Evolutionary conservation across 64 coral and sea anemone species (phyloP).

Genomic region (Porites lutea): DNA sequence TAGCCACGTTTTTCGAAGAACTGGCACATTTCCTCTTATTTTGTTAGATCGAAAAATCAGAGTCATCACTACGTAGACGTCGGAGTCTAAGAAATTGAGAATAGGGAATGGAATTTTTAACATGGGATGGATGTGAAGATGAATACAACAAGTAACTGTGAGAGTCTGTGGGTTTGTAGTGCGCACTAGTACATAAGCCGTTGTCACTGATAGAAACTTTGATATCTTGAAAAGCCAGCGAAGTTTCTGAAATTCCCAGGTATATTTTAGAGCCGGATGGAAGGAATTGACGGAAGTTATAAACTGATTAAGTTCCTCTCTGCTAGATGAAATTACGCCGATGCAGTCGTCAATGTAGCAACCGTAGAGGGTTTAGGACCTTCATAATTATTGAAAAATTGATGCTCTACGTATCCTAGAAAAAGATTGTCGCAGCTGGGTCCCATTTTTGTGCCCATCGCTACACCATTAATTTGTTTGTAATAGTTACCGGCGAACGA

Average conservation of each 20-base stretch:
- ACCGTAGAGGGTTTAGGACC: neutral
- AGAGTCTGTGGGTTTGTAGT: slow-evolving; percentile 44
- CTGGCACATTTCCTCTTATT: slow-evolving; percentile 24
- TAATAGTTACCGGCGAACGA: too few relatives aligned
- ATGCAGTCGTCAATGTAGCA: slow-evolving; percentile 3
- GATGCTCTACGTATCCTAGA: neutral
- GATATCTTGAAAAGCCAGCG: slow-evolving; percentile 20
- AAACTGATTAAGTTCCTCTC: neutral
- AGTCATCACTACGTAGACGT: slow-evolving; percentile 8
- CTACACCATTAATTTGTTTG: too few relatives aligned
- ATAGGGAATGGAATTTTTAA: too few relatives aligned
- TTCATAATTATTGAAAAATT: neutral
- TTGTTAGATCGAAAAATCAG: slow-evolving; percentile 20
- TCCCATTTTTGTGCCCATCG: neutral
- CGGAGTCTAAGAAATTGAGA: slow-evolving; percentile 35
- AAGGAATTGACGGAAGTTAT: slow-evolving; percentile 28
- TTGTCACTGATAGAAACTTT: slow-evolving; percentile 20
- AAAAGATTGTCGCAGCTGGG: neutral
- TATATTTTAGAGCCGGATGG: slow-evolving; percentile 31
- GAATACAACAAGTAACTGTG: too few relatives aligned
- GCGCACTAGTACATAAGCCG: slow-evolving; percentile 8
- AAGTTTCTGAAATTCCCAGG: slow-evolving; percentile 32
- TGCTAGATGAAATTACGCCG: neutral
- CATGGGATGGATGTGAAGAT: too few relatives aligned
- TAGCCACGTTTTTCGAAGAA: neutral